Percentiles rank a stretch among this genome's conserved stretches.
Conservation (phyloP, 2,113 vertebrate genomes). For the Gila orcuttii region DNA sequence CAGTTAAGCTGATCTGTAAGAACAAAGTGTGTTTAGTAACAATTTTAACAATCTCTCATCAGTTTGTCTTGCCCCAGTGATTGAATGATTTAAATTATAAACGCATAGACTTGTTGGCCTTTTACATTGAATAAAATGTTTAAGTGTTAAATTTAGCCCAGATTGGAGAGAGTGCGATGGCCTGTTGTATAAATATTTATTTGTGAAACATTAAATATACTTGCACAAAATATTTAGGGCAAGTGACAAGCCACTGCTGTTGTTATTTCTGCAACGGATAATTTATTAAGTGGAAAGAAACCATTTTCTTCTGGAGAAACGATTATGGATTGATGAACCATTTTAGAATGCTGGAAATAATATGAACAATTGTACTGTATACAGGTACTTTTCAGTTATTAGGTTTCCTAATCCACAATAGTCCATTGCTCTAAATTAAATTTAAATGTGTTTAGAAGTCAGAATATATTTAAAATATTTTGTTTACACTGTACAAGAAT, state of each 20-base stretch:
- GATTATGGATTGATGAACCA: not conserved
- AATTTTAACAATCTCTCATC: not conserved
- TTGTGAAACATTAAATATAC: slow-evolving; percentile 34
- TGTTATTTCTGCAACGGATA: not conserved
- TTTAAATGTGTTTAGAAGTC: not conserved
- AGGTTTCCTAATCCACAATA: not conserved
- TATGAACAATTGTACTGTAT: not conserved
- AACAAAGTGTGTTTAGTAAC: not conserved
- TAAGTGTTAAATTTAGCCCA: not conserved
- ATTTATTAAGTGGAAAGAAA: not conserved
- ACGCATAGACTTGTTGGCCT: not conserved
- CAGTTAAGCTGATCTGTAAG: not conserved
- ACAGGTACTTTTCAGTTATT: not conserved
- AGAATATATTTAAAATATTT: not conserved
- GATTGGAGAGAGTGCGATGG: not conserved
- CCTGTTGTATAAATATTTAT: slow-evolving; percentile 47
- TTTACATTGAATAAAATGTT: slow-evolving; percentile 28
- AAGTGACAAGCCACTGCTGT: slow-evolving; percentile 6
- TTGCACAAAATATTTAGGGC: slow-evolving; percentile 25
- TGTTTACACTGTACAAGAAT: not conserved
- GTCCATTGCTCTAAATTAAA: not conserved
- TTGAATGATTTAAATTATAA: not conserved
- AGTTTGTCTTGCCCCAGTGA: not conserved
- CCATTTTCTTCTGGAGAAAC: not conserved
- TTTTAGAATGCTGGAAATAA: not conserved